These are phyloP conservation scores for Sylvia atricapilla DNA, from an alignment of 2,113 vertebrate species.

Conservation along the genomic window DNA sequence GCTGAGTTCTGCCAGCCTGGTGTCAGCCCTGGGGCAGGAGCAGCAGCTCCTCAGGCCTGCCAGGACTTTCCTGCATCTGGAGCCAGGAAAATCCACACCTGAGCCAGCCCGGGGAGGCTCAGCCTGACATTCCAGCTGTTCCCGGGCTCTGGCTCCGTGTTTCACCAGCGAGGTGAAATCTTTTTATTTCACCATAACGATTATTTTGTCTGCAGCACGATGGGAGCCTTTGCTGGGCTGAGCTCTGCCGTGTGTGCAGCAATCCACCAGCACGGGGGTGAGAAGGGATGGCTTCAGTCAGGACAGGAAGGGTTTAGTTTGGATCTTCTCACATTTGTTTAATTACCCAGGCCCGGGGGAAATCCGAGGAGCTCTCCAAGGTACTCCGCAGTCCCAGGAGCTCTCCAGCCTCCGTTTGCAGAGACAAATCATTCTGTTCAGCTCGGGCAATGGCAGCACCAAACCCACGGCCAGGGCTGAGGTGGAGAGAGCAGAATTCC, in stretches of 20 bases:
- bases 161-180: neutral
- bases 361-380: neutral
- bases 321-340: neutral
- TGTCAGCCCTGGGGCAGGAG: neutral
- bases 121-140: neutral
- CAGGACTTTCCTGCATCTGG: neutral
- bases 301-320: neutral
- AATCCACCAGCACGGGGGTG: neutral
- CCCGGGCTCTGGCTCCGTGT: neutral
- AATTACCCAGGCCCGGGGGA: neutral
- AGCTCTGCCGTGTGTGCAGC: neutral
- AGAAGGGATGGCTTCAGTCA: neutral
- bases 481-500: neutral
- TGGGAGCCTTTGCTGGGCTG: neutral
- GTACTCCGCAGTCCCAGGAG: neutral
- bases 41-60: neutral
- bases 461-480: neutral
- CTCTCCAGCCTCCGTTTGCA: neutral
- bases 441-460: neutral
- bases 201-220: neutral
- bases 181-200: neutral
- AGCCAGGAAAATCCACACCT: neutral
- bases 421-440: neutral
- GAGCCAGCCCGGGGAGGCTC: accelerated
- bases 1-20: neutral